These are phyloP conservation scores for Urocynchramus pylzowi DNA, from an alignment of 2,113 vertebrate species.

Conservation along the genomic window DNA sequence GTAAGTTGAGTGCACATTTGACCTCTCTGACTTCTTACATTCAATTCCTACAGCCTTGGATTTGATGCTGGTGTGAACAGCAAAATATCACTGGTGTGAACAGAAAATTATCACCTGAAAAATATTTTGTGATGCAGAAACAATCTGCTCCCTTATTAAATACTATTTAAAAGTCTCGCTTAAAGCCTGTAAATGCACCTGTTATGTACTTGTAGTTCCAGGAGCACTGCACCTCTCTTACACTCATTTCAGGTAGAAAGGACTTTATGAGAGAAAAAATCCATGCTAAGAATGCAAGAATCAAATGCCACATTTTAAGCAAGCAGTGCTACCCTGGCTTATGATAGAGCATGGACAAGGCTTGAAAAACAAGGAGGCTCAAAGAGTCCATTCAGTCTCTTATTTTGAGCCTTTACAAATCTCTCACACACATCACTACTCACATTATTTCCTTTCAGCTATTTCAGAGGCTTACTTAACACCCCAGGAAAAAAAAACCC, in stretches of 20 bases:
- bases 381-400: constrained; percentile 46
- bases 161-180: background rate
- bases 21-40: background rate
- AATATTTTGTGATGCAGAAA: background rate
- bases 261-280: background rate
- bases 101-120: too few species aligned
- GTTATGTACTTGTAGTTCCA: background rate
- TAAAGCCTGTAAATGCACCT: background rate
- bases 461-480: constrained; percentile 38
- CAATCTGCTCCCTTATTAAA: background rate
- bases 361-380: constrained; percentile 23
- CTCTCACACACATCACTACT: constrained; percentile 9
- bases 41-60: background rate
- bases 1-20: background rate
- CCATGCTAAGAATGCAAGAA: background rate
- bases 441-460: constrained; percentile 30
- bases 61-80: background rate
- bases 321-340: background rate
- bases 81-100: background rate
- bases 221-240: background rate
- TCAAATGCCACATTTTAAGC: background rate
- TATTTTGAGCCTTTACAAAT: constrained; percentile 26
- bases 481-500: background rate
- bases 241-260: background rate
- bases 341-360: background rate